A percentile compares a stretch with the other conserved stretches of the same genome.
Evolutionary conservation across 2,888 invertebrate genomes (phyloP).

Genomic region (Nineta flava): DNA sequence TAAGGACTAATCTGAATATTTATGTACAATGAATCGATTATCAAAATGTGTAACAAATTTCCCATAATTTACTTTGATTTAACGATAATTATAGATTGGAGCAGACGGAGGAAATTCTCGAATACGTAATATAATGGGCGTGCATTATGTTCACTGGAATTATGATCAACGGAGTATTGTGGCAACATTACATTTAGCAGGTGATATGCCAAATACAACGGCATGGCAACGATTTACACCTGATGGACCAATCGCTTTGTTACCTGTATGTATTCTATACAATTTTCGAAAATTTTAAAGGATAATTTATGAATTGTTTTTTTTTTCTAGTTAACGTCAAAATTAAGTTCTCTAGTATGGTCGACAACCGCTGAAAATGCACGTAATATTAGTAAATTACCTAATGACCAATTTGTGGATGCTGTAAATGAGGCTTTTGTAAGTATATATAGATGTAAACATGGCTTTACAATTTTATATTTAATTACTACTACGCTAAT

Average conservation of each 20-base stretch:
- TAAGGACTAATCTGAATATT: too few species aligned
- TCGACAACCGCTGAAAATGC: constrained; percentile 62
- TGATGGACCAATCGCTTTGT: constrained; percentile 78
- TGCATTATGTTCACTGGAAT: constrained; percentile 63
- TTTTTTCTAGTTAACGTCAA: constrained; percentile 42
- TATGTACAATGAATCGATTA: too few species aligned
- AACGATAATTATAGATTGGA: constrained; percentile 60
- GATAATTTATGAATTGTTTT: neutral
- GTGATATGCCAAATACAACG: constrained; percentile 64
- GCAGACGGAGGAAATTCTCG: constrained; percentile 89
- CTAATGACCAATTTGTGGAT: constrained; percentile 72
- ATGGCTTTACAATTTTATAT: neutral
- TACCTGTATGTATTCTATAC: constrained; percentile 45
- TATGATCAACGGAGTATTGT: constrained; percentile 89
- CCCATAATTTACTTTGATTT: too few species aligned
- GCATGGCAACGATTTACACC: constrained; percentile 96
- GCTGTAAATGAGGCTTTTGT: constrained; percentile 76
- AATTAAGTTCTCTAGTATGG: constrained; percentile 88
- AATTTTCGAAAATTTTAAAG: too few species aligned
- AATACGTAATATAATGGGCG: constrained; percentile 67
- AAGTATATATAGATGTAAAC: constrained; percentile 21
- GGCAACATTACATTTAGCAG: constrained; percentile 68
- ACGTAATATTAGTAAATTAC: constrained; percentile 48
- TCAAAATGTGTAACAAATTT: too few species aligned
- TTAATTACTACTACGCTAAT: too few species aligned